Conservation (phyloP, 2,797 vertebrate species). For the Eremophila alpestris region DNA sequence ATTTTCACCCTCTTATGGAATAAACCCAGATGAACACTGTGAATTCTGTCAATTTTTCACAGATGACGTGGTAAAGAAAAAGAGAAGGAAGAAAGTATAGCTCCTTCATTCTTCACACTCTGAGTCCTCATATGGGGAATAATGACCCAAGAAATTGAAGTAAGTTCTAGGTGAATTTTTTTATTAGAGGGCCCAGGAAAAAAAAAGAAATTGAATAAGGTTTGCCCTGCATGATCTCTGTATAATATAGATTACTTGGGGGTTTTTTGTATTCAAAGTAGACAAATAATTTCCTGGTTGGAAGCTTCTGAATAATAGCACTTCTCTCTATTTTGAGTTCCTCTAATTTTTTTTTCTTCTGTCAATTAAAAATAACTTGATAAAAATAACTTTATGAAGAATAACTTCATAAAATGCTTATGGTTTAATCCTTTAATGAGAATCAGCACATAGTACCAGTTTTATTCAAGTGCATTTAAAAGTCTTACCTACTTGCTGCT, state of each 20-base stretch:
- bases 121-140: not conserved
- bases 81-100: not conserved
- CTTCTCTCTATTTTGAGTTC: not conserved
- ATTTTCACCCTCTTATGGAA: not conserved
- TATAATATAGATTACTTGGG: not conserved
- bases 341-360: not conserved
- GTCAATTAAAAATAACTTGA: constrained; percentile 27
- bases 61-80: not conserved
- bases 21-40: not conserved
- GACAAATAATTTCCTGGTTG: constrained; percentile 50
- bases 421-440: constrained; percentile 53
- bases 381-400: constrained; percentile 43
- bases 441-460: constrained; percentile 16
- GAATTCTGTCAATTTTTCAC: not conserved
- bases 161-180: not conserved
- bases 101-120: not conserved
- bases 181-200: not conserved
- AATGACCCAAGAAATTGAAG: not conserved
- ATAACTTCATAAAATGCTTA: constrained; percentile 19
- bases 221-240: not conserved
- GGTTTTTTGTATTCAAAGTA: not conserved
- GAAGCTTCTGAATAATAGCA: constrained; percentile 34
- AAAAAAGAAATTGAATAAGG: not conserved
- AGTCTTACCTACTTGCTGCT: constrained; percentile 43
- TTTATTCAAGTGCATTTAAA: constrained; percentile 30